Evolutionary conservation across 2,888 invertebrate genomes (phyloP).

Genomic region (Eupithecia centaureata): DNA sequence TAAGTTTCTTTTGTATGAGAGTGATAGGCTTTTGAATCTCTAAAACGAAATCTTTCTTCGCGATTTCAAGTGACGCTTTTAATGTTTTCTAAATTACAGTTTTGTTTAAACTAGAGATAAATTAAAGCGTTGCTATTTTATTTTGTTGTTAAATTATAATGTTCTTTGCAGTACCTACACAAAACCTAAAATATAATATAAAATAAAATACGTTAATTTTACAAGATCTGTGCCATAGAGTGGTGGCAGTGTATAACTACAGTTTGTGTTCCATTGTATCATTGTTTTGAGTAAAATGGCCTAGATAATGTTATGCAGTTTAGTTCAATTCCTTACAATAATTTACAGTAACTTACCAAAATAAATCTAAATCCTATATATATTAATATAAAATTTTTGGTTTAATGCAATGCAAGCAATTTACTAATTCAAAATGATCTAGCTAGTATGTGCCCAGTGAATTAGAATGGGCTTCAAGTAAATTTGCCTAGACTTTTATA

Average conservation of each 20-base stretch:
- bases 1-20: conserved; percentile 74
- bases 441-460: conserved; percentile 20
- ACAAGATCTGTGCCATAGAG: conserved; percentile 82
- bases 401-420: not conserved
- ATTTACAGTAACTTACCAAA: not conserved
- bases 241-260: conserved; percentile 74
- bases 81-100: conserved; percentile 35
- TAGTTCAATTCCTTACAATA: conserved; percentile 42
- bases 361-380: not conserved
- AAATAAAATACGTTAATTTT: conserved; percentile 50
- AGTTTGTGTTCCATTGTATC: conserved; percentile 68
- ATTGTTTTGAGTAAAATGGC: conserved; percentile 54
- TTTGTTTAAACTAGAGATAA: conserved; percentile 28
- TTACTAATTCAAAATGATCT: not conserved
- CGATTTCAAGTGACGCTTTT: conserved; percentile 57
- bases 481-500: conserved; percentile 21
- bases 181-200: conserved; percentile 50
- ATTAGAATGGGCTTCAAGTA: conserved; percentile 42
- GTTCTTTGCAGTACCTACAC: conserved; percentile 55
- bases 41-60: conserved; percentile 60
- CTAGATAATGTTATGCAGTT: conserved; percentile 46
- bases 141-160: conserved; percentile 45
- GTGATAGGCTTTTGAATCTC: conserved; percentile 82
- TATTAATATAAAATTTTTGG: not conserved
- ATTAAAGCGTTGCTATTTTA: conserved; percentile 35